Base-by-base conservation (phyloP, 2,113 vertebrate genomes). In the Oxyura jamaicensis region DNA sequence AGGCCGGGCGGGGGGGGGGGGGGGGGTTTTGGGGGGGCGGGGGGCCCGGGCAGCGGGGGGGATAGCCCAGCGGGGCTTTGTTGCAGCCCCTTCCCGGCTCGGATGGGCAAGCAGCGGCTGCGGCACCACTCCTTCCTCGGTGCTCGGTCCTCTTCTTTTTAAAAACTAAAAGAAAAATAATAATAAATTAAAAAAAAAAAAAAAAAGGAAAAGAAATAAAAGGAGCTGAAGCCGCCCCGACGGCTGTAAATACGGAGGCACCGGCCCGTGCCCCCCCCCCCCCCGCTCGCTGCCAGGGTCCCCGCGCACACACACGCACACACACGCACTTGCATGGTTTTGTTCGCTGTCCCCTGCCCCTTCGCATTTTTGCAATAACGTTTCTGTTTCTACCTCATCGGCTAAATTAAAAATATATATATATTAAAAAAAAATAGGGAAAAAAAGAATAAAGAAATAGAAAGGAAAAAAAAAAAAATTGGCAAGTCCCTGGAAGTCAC, bases 351-450 rank as follows among this genome's bases (percentile, higher is more conserved):
- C 66, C 93, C 72, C 42, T 53, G 8, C 35, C 75, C 58, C 53
- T 76, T 92, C 55, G 97, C 98, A 96, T 98, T 94, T 91, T 97
- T 68, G 98, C 98, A 98, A 98, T 98, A 98, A 95, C 92, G 58
- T 97, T 97, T 98, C 98, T 98, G 98, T 98, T 98, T 98, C 99
- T 99, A 99, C 98, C 99, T 99, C 99, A 99, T 98, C 97, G 68
- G 97, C 97, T 96, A 91, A 97, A 98, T 62, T 26, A 19, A n/a
- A 48, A 48, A 48, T 11, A 48, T 21, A 48, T 21, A 48, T 48
- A 48, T 48, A 46, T 23, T 25, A 44, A 22, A 25, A 33, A 42
- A 58, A 67, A 46, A 39, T 28, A 6, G 19, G 7, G 11, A 97
- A 46, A 31, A 35, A 63, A 97, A n/a, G 19, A 35, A 44, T 33